Evolutionary conservation across 2,888 invertebrate species (phyloP), one percentile per base, ranked within the genome.

Genomic region (Mesorhabditis sp.): DNA sequence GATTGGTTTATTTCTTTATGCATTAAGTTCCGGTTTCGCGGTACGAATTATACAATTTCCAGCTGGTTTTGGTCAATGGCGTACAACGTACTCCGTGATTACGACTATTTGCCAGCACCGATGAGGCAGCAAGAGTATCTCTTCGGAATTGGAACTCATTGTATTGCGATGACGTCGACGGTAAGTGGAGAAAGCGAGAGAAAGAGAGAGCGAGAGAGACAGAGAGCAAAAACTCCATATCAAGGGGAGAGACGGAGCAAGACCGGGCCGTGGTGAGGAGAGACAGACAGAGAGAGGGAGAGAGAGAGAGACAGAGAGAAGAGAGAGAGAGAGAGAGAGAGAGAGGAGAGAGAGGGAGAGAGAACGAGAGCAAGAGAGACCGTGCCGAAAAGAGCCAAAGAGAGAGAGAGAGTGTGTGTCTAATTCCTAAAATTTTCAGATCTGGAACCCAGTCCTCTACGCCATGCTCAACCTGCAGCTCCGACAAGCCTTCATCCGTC

Each of bases 101-200:
- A 83, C 71, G 82, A 82, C 15, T 77, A 78, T 61, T 74, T 84
- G 44, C 84, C 84, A 41, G 75, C 74, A 5, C 74, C 76, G 28
- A 74, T 83, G 58, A 73, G 77, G 63, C 74, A 74, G 13, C 82
- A 84, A 67, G 82, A 84, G 65, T 84, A 82, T 69, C 74, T 84
- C 15, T 80, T 83, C 67, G 83, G 83, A 6, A 83, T 84, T 61
- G 75, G 79, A 5, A 82, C 83, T 7, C 84, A 84, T 71, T 81
- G 81, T 50, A 81, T 84, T 62, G 83, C 84, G 6, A 84, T 84
- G 84, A 84, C 84, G 4, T 84, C 84, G 3, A 84, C 84, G 7
- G 83, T 82, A 71, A 45, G 63, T n/a, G n/a, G n/a, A n/a, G n/a
- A n/a, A n/a, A n/a, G n/a, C n/a, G n/a, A n/a, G n/a, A n/a, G n/a